A percentile compares a stretch with the other conserved stretches of the same genome.
phyloP scores from a whole-genome alignment of 2,113 vertebrate species.

The Heterotilapia buettikoferi region DNA sequence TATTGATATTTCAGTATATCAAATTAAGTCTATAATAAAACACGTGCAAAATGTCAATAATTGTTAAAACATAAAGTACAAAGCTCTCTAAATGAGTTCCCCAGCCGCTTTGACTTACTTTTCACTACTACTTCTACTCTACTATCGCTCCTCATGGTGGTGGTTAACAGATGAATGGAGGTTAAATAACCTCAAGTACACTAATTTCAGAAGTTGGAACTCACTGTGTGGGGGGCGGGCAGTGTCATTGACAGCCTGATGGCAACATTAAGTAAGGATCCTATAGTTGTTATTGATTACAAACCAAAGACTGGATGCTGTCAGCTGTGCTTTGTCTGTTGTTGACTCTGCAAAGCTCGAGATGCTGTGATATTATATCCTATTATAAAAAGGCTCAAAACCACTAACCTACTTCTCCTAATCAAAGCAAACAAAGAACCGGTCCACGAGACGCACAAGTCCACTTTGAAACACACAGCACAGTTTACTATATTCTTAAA shows the following conservation, averaged over 20 bases:
- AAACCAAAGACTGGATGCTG: background rate
- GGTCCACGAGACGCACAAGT: too few species aligned
- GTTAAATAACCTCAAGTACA: background rate
- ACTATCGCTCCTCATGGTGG: background rate
- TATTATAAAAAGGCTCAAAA: background rate
- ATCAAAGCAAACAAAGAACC: background rate
- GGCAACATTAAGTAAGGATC: background rate
- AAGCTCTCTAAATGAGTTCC: background rate
- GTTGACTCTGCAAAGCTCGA: background rate
- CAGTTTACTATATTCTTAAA: background rate
- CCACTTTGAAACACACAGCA: background rate
- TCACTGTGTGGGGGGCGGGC: background rate
- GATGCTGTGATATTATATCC: background rate
- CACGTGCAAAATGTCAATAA: background rate
- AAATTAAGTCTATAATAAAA: background rate
- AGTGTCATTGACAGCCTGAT: background rate
- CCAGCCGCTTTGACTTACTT: background rate
- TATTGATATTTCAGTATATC: background rate
- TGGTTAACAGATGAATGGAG: background rate
- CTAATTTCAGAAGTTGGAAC: background rate
- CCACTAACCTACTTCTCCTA: background rate
- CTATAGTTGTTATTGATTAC: background rate
- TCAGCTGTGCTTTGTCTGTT: background rate
- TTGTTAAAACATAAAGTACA: background rate
- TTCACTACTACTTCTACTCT: background rate